A percentile compares a stretch with the other conserved stretches of the same genome.
phyloP scores from a whole-genome alignment of 2,888 invertebrate genomes.

The Baronia brevicornis region DNA sequence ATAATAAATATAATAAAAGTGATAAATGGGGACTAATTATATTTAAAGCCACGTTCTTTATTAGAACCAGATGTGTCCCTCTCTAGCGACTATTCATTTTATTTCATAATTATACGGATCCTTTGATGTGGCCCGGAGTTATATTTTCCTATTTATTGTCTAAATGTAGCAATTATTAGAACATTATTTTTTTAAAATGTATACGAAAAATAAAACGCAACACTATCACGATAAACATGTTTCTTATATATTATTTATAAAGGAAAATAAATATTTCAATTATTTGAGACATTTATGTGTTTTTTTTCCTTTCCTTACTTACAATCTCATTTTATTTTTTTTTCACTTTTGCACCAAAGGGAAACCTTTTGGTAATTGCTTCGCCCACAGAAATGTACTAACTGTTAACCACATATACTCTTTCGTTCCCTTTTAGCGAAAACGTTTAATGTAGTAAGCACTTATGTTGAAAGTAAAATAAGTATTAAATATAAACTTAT shows the following conservation, averaged over 20 bases:
- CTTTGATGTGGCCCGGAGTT: slow-evolving; percentile 58
- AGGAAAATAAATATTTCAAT: too few species aligned
- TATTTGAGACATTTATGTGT: too few species aligned
- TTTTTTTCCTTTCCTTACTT: slow-evolving; percentile 9
- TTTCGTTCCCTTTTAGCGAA: too few species aligned
- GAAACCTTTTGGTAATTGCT: slow-evolving; percentile 10
- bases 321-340: slow-evolving; percentile 4
- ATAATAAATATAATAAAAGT: too few species aligned
- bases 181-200: too few species aligned
- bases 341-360: slow-evolving; percentile 3
- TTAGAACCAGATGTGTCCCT: slow-evolving; percentile 55
- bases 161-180: slow-evolving; percentile 30
- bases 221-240: too few species aligned
- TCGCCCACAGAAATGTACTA: slow-evolving; percentile 11
- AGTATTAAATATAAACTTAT: too few species aligned
- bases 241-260: too few species aligned
- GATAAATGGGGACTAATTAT: slow-evolving; percentile 37
- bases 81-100: slow-evolving; percentile 47
- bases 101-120: slow-evolving; percentile 52
- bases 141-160: slow-evolving; percentile 47
- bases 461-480: too few species aligned
- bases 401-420: too few species aligned
- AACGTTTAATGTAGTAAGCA: too few species aligned
- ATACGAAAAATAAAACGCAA: too few species aligned
- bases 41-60: slow-evolving; percentile 52